phyloP scores from a whole-genome alignment of 2,113 vertebrate species.

The Triplophysa rosa region DNA sequence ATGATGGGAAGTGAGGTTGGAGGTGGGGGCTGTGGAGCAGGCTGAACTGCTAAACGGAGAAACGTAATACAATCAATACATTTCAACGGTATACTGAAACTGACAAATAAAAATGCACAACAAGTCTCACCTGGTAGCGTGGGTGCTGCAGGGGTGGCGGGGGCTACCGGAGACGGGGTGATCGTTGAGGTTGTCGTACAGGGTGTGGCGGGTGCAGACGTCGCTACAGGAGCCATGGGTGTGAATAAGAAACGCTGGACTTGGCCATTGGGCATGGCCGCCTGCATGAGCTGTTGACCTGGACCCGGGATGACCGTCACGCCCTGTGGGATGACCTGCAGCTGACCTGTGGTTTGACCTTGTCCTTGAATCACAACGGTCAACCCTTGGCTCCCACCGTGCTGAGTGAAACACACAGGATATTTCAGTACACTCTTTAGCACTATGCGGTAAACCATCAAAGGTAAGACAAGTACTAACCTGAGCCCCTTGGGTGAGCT shows the following conservation, averaged over 20 bases:
- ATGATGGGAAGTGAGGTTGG: background rate
- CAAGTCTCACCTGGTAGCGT: constrained; percentile 79
- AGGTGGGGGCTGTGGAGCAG: constrained; percentile 56
- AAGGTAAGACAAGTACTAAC: constrained; percentile 67
- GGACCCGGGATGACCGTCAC: constrained; percentile 91
- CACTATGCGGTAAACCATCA: background rate
- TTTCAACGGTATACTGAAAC: background rate
- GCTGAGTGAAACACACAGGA: constrained; percentile 11
- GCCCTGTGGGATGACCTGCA: constrained; percentile 96
- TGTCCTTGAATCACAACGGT: constrained; percentile 98
- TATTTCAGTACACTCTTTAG: background rate
- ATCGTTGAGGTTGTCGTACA: background rate
- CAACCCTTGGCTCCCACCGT: constrained; percentile 93
- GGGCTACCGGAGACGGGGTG: constrained; percentile 36
- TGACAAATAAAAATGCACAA: background rate
- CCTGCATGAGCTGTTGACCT: constrained; percentile 98
- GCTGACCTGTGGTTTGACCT: constrained; percentile 96
- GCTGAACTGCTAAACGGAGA: constrained; percentile 54
- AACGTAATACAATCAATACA: background rate
- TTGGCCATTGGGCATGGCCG: constrained; percentile 96
- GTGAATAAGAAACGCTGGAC: constrained; percentile 98
- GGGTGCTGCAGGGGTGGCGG: constrained; percentile 69
- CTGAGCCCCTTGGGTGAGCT: constrained; percentile 92
- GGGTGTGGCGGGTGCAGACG: constrained; percentile 63
- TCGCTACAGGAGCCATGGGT: constrained; percentile 79